Conservation (phyloP, 2,888 invertebrate genomes). For the Drosophila mimica region DNA sequence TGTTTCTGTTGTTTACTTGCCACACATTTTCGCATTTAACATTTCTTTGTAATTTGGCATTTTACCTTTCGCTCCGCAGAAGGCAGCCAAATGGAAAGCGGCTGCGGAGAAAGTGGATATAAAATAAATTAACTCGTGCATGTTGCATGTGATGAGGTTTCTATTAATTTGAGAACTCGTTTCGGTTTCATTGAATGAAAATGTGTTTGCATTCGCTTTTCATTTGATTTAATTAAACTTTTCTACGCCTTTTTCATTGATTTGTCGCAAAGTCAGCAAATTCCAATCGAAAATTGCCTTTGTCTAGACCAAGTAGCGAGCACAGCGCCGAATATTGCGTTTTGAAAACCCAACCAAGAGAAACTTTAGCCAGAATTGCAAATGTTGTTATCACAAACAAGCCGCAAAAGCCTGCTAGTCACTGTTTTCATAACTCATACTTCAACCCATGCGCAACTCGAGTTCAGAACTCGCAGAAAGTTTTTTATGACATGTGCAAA, state of each 20-base stretch:
- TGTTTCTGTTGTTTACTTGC: constrained; percentile 21
- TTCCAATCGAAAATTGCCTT: constrained; percentile 10
- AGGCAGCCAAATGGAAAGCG: constrained; percentile 21
- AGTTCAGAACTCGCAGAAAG: constrained; percentile 17
- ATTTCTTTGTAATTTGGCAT: constrained; percentile 32
- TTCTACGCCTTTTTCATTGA: constrained; percentile 18
- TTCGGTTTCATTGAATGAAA: constrained; percentile 13
- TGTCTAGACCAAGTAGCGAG: neutral
- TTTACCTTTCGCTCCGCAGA: constrained; percentile 3
- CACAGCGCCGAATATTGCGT: constrained; percentile 10
- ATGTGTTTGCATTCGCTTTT: constrained; percentile 30
- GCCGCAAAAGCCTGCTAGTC: constrained; percentile 31
- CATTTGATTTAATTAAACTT: constrained; percentile 62
- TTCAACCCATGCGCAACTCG: constrained; percentile 14
- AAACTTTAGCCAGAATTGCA: constrained; percentile 52
- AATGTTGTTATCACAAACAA: constrained; percentile 52
- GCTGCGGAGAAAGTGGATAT: constrained; percentile 28
- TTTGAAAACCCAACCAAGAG: constrained; percentile 1
- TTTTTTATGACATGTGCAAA: constrained; percentile 37
- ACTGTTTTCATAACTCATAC: constrained; percentile 33
- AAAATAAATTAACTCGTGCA: constrained; percentile 51
- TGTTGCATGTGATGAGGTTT: constrained; percentile 44
- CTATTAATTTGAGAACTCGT: constrained; percentile 37
- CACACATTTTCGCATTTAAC: constrained; percentile 22
- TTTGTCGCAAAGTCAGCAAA: constrained; percentile 24